These are phyloP conservation scores for Galagoides demidoff DNA, from an alignment of 2,797 vertebrate genomes.

Conservation along the genomic window DNA sequence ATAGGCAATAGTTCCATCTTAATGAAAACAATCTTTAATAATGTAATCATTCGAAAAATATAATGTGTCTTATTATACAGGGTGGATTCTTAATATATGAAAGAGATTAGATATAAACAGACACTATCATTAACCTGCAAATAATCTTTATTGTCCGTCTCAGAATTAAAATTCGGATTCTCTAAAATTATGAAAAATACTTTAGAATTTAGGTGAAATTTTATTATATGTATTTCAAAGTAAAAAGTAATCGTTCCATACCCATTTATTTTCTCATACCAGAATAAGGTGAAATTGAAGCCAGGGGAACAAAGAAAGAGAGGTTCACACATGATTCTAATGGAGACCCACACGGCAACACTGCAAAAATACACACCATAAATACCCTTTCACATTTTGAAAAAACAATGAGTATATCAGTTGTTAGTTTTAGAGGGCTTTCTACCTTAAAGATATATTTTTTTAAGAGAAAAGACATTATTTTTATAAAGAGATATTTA, in stretches of 20 bases:
- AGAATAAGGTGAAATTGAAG: not conserved
- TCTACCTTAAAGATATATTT: not conserved
- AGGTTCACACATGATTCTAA: not conserved
- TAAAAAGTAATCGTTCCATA: not conserved
- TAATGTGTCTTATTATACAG: not conserved
- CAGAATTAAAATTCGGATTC: not conserved
- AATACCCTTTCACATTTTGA: not conserved
- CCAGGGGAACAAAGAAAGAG: not conserved
- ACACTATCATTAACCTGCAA: not conserved
- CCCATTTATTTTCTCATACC: not conserved
- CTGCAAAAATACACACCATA: fast-evolving
- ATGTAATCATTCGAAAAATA: not conserved
- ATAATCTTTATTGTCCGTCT: not conserved
- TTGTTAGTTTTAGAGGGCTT: not conserved
- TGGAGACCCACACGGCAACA: not conserved
- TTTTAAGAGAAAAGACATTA: not conserved
- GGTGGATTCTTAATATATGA: not conserved
- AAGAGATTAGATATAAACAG: not conserved
- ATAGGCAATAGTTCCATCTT: not conserved
- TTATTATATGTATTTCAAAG: not conserved
- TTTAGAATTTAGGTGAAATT: not conserved
- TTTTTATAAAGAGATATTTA: not conserved
- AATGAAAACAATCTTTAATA: not conserved
- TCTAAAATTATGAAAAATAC: not conserved
- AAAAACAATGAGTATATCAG: not conserved